These are phyloP conservation scores for Cryptophagus acutangulus DNA, from an alignment of 2,888 invertebrate genomes.

Conservation along the genomic window DNA sequence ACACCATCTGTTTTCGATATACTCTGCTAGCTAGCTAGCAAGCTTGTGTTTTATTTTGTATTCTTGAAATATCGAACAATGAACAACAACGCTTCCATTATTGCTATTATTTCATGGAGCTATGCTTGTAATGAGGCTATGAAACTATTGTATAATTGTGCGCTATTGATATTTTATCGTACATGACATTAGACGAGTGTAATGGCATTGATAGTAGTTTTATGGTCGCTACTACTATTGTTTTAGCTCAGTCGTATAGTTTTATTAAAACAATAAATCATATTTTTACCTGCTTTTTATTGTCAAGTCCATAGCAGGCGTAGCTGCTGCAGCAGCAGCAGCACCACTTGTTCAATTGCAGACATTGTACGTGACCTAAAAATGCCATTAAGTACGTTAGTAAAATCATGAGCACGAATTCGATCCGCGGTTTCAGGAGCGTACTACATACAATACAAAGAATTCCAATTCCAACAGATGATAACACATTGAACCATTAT, in stretches of 20 bases:
- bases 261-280: conserved; percentile 23
- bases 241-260: conserved; percentile 9
- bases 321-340: conserved; percentile 4
- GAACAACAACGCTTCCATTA: not conserved
- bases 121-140: too few relatives aligned
- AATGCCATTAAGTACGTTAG: conserved; percentile 33
- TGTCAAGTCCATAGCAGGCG: conserved; percentile 10
- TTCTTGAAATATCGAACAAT: not conserved
- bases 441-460: conserved; percentile 20
- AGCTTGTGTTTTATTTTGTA: not conserved
- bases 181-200: too few relatives aligned
- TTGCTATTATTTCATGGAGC: too few relatives aligned
- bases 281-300: conserved; percentile 21
- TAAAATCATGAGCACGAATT: conserved; percentile 33
- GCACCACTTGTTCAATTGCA: conserved; percentile 18
- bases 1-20: conserved; percentile 36
- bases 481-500: conserved; percentile 11
- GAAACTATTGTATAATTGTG: too few relatives aligned
- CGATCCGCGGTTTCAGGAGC: conserved; percentile 27
- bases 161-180: too few relatives aligned
- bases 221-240: conserved; percentile 13
- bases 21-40: too few relatives aligned
- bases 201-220: not conserved
- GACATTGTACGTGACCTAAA: conserved; percentile 34
- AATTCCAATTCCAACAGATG: conserved; percentile 19